phyloP scores from a whole-genome alignment of 2,888 invertebrate species.

The Heliconius cydno region DNA sequence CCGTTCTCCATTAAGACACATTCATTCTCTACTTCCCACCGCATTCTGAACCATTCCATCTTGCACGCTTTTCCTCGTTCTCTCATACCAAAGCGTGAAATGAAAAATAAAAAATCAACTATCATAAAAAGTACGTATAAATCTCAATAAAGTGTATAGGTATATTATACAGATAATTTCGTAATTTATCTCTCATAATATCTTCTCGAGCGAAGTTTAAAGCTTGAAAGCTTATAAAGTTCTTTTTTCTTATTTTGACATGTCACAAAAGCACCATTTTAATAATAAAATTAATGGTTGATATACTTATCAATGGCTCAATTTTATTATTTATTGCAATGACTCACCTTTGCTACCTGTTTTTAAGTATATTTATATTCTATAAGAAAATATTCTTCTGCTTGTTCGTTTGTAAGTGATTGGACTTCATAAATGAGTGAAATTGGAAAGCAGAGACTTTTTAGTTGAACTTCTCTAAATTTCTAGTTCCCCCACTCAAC shows the following conservation, averaged over 20 bases:
- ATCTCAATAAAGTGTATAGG: not conserved
- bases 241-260: conserved; percentile 11
- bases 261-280: conserved; percentile 29
- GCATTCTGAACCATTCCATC: too few relatives aligned
- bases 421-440: too few relatives aligned
- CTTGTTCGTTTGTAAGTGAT: not conserved
- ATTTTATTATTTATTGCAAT: conserved; percentile 27
- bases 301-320: conserved; percentile 29
- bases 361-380: conserved; percentile 5
- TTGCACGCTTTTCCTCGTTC: too few relatives aligned
- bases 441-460: too few relatives aligned
- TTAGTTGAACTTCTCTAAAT: too few relatives aligned
- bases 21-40: too few relatives aligned
- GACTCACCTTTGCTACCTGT: conserved; percentile 24
- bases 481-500: not conserved
- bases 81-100: too few relatives aligned
- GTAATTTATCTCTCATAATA: conserved; percentile 17
- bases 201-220: conserved; percentile 17
- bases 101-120: not conserved
- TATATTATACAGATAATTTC: conserved; percentile 1
- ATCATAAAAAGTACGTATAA: not conserved
- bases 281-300: conserved; percentile 32
- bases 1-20: too few relatives aligned
- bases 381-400: conserved; percentile 6
- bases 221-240: conserved; percentile 6